Percentiles rank a stretch among this genome's conserved stretches.
Evolutionary conservation across 2,888 invertebrate species (phyloP).

Genomic region (Chloroclysta siterata): DNA sequence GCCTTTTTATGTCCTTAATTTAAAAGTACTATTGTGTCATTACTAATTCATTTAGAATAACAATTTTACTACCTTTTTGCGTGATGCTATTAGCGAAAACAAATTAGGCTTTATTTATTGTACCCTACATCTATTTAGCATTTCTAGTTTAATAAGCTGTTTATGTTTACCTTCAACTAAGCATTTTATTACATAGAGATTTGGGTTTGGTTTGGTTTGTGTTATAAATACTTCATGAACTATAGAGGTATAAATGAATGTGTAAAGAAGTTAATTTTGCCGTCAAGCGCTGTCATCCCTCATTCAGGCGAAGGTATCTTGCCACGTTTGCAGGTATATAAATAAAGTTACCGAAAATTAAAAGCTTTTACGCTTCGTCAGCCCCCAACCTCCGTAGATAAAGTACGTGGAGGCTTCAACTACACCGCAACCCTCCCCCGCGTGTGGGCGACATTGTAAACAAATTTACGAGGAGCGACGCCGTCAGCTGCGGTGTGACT

Average conservation of each 20-base stretch:
- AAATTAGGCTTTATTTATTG: too few relatives aligned
- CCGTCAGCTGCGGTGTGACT: conserved; percentile 31
- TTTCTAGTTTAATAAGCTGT: too few relatives aligned
- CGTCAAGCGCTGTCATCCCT: neutral
- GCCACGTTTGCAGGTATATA: conserved; percentile 1
- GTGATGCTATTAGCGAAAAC: too few relatives aligned
- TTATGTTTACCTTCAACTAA: too few relatives aligned
- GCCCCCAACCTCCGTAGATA: conserved; percentile 5
- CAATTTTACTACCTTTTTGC: too few relatives aligned
- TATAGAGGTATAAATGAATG: neutral
- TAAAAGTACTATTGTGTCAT: too few relatives aligned
- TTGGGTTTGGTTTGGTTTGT: too few relatives aligned
- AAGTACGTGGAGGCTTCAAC: conserved; percentile 24
- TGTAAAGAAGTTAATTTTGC: neutral
- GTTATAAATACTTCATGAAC: too few relatives aligned
- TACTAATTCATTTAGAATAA: too few relatives aligned
- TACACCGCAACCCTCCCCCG: conserved; percentile 20
- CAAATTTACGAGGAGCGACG: conserved; percentile 27
- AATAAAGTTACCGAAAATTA: conserved; percentile 21
- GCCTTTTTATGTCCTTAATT: too few relatives aligned
- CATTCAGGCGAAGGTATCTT: neutral
- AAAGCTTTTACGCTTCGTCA: conserved; percentile 24
- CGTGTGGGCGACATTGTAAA: conserved; percentile 26
- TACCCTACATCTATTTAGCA: too few relatives aligned
- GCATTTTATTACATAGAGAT: too few relatives aligned